Evolutionary conservation across 2,113 vertebrate species (phyloP), one percentile per base, ranked within the genome.

Genomic region (Dasypus novemcinctus): DNA sequence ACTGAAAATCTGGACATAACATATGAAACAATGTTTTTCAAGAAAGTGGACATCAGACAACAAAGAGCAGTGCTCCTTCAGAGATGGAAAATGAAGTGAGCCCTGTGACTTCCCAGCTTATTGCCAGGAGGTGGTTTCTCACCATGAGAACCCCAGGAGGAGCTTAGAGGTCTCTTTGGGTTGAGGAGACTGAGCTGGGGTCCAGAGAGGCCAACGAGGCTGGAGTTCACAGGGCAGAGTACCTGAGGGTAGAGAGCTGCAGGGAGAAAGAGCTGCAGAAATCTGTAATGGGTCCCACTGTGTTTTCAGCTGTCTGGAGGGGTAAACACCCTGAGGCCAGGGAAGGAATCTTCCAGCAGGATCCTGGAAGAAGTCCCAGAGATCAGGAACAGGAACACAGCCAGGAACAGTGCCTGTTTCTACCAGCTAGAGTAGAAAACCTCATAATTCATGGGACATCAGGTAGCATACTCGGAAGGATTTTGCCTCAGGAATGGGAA

Each of bases 21-120:
- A 25, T 4, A 59, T n/a, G n/a, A 75, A 96, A 82, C 4, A 76
- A 25, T 76, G 38, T 31, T 91, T 95, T 94, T 86, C 68, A 68
- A 41, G 86, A 74, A 2, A 33, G 52, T 76, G 12, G 29, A 13
- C 10, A 79, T 81, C 31, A 72, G 31, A 29, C 63, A 5, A 41
- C 52, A 38, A 71, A 94, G 21, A 17, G 12, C 59, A 61, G 20
- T 46, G 20, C 66, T 84, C 31, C 20, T 72, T 61, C 18, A 72
- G 61, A 8, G 10, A 33, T 2, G 13, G 61, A 21, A 81, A 71
- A 31, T 33, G 71, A 46, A 52, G 11, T 43, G 13, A 90, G 14
- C 41, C n/a, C 7, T 41, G 7, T 43, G n/a, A 6, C 7, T 69
- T 4, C 18, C 59, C 21, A 74, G 12, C 38, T 85, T 49, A 21